These are phyloP conservation scores for Eledona agricola DNA, from an alignment of 2,888 invertebrate species.

Conservation along the genomic window DNA sequence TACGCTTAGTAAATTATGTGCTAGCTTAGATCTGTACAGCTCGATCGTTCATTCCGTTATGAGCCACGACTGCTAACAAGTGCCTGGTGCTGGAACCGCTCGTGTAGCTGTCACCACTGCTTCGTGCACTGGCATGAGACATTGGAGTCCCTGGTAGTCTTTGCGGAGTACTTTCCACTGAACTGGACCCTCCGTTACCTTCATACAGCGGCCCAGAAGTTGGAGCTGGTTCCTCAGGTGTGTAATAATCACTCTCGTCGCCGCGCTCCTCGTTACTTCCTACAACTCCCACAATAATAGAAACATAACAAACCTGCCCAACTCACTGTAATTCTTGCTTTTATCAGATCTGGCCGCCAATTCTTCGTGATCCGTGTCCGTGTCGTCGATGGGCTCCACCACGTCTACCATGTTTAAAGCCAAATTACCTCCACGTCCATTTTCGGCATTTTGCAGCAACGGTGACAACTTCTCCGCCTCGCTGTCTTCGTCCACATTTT, in stretches of 20 bases:
- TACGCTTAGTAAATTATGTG: conserved; percentile 2
- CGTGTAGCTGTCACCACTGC: conserved; percentile 84
- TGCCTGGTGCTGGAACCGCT: conserved; percentile 83
- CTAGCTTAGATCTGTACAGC: conserved; percentile 54
- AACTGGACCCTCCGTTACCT: conserved; percentile 48
- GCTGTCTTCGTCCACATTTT: conserved; percentile 77
- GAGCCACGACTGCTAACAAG: conserved; percentile 67
- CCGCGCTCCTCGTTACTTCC: conserved; percentile 62
- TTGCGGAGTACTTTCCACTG: conserved; percentile 60
- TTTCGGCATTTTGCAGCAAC: conserved; percentile 66
- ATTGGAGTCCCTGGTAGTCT: conserved; percentile 72
- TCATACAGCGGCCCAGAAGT: conserved; percentile 71
- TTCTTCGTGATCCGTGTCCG: conserved; percentile 66
- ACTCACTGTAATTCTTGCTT: conserved; percentile 48
- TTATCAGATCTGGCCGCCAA: conserved; percentile 45
- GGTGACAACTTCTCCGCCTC: conserved; percentile 86
- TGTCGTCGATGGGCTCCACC: conserved; percentile 71
- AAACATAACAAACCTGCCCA: conserved; percentile 1
- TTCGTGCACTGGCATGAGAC: conserved; percentile 73
- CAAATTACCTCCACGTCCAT: conserved; percentile 48
- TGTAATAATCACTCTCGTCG: conserved; percentile 82
- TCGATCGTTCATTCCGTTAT: conserved; percentile 50
- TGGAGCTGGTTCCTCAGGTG: conserved; percentile 78
- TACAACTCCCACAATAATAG: conserved; percentile 7
- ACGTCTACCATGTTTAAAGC: conserved; percentile 64